Evolutionary conservation across 2,888 invertebrate genomes (phyloP).

Genomic region (Meiosimyza platycephala): DNA sequence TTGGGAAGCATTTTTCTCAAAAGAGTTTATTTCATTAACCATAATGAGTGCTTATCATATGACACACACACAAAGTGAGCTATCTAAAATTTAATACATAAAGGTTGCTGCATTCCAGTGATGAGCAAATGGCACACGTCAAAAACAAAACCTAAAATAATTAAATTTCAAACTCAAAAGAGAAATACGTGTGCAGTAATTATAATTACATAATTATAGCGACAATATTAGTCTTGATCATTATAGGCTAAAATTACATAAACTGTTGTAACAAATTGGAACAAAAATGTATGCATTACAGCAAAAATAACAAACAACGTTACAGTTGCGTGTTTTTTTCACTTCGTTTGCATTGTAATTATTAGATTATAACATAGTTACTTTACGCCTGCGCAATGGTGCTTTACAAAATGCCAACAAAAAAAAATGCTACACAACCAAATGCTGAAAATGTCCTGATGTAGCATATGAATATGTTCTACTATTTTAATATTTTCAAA

Average conservation of each 20-base stretch:
- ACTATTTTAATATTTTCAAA: background rate
- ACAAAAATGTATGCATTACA: background rate
- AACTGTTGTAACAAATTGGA: background rate
- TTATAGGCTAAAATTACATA: background rate
- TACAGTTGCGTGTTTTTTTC: slow-evolving; percentile 10
- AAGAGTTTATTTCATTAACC: too few species aligned
- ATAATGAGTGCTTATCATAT: too few species aligned
- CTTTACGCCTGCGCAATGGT: slow-evolving; percentile 1
- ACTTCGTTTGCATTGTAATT: background rate
- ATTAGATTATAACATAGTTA: too few species aligned
- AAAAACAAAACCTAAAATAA: slow-evolving; percentile 11
- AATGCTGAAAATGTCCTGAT: background rate
- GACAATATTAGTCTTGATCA: background rate
- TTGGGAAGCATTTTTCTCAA: too few species aligned
- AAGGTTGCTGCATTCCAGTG: background rate
- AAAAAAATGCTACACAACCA: background rate
- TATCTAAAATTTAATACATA: too few species aligned
- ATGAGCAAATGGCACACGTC: slow-evolving; percentile 24
- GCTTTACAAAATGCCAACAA: background rate
- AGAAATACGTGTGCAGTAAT: background rate
- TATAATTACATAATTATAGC: slow-evolving; percentile 23
- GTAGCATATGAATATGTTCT: background rate
- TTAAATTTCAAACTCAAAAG: background rate
- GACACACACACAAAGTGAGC: too few species aligned
- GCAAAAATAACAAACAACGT: slow-evolving; percentile 12